A percentile compares a stretch with the other conserved stretches of the same genome.
Evolutionary conservation across 2,888 invertebrate genomes (phyloP).

Genomic region (Herminia tarsipennalis): DNA sequence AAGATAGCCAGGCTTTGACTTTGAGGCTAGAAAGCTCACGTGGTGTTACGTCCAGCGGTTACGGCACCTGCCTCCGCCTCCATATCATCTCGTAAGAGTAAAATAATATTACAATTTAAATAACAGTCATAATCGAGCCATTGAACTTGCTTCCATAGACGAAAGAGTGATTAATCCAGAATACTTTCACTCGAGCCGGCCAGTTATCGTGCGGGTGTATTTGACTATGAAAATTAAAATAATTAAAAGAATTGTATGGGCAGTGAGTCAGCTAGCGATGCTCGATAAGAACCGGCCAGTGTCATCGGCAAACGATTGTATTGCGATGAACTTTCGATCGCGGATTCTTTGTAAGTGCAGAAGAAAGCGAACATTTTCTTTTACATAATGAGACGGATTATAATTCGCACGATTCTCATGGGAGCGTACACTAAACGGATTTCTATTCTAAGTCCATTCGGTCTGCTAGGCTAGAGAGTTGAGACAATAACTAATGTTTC

Average conservation of each 20-base stretch:
- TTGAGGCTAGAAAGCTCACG: constrained; percentile 40
- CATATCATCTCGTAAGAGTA: constrained; percentile 63
- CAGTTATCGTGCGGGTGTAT: constrained; percentile 68
- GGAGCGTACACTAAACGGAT: constrained; percentile 55
- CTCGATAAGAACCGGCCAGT: constrained; percentile 66
- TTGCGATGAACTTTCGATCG: constrained; percentile 75
- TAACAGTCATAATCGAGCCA: constrained; percentile 81
- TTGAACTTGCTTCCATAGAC: constrained; percentile 78
- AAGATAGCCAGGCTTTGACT: constrained; percentile 38
- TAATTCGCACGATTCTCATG: constrained; percentile 69
- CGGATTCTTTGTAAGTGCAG: constrained; percentile 57
- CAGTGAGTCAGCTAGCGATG: constrained; percentile 77
- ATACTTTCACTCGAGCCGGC: constrained; percentile 77
- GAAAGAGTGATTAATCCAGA: constrained; percentile 76
- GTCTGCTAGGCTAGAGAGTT: constrained; percentile 53
- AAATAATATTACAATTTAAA: constrained; percentile 74
- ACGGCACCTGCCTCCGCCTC: constrained; percentile 53
- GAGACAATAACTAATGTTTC: constrained; percentile 61
- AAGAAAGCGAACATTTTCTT: constrained; percentile 75
- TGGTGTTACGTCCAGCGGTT: constrained; percentile 46
- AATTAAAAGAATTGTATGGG: constrained; percentile 77
- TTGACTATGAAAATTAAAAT: constrained; percentile 78
- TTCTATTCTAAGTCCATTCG: constrained; percentile 49
- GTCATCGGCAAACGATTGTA: constrained; percentile 73
- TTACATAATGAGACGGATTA: constrained; percentile 73